Conservation (phyloP, 1,140 invertebrate species). For the Micrasema longulum region DNA sequence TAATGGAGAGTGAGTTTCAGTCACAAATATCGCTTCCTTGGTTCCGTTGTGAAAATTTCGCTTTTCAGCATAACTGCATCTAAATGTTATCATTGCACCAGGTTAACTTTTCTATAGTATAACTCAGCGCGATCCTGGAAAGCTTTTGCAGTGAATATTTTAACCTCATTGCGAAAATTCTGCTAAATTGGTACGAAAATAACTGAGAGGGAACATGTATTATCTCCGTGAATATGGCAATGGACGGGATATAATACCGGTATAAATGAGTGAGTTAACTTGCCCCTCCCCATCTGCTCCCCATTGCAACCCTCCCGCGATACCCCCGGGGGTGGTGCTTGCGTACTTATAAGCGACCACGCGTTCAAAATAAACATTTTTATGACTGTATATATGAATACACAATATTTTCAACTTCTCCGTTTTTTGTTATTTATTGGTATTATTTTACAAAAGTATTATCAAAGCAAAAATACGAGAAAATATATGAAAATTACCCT, state of each 20-base stretch:
- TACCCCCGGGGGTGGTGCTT: not conserved
- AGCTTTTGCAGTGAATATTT: constrained; percentile 7
- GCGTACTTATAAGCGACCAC: not conserved
- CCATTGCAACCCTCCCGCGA: not conserved
- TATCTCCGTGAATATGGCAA: constrained; percentile 29
- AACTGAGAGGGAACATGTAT: constrained; percentile 6
- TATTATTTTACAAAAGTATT: too few relatives aligned
- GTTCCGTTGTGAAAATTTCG: too few relatives aligned
- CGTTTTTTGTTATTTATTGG: too few relatives aligned
- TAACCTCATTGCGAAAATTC: constrained; percentile 12
- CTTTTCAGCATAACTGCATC: too few relatives aligned
- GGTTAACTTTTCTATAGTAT: too few relatives aligned
- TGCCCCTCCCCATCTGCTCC: not conserved
- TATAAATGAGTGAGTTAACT: constrained; percentile 25
- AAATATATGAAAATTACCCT: too few relatives aligned
- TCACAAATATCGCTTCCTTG: too few relatives aligned
- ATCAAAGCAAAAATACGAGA: too few relatives aligned
- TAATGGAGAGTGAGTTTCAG: too few relatives aligned
- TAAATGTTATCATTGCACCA: too few relatives aligned
- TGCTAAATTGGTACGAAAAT: constrained; percentile 18
- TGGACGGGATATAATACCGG: constrained; percentile 15
- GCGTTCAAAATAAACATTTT: not conserved
- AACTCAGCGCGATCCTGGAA: not conserved
- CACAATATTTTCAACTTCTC: too few relatives aligned
- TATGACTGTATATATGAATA: too few relatives aligned